These are phyloP conservation scores for Magallana ariakensis DNA, from an alignment of 1,140 invertebrate genomes.

Conservation along the genomic window DNA sequence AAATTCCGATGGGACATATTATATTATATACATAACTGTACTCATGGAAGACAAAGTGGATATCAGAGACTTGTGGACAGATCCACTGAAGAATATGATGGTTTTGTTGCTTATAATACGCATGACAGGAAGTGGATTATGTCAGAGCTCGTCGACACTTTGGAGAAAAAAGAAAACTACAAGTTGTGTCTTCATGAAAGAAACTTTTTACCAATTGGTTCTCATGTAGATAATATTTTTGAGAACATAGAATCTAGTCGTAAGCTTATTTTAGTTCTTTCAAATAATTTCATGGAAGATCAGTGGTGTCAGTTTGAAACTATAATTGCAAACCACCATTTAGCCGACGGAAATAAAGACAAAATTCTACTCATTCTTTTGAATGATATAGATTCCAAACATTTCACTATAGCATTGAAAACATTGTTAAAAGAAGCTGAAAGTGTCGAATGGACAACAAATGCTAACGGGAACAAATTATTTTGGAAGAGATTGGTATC, in stretches of 20 bases:
- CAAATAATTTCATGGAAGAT: conserved; percentile 84
- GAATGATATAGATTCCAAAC: conserved; percentile 85
- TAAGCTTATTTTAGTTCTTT: conserved; percentile 84
- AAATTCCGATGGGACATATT: conserved; percentile 41
- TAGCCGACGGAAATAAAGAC: conserved; percentile 88
- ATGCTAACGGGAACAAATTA: conserved; percentile 94
- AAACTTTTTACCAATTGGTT: conserved; percentile 89
- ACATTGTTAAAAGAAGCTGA: conserved; percentile 83
- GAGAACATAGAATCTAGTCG: conserved; percentile 83
- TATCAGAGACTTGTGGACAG: conserved; percentile 17
- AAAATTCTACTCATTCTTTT: conserved; percentile 91
- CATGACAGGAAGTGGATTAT: conserved; percentile 48
- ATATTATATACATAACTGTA: conserved; percentile 12
- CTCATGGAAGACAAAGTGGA: background rate
- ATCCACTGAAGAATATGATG: conserved; percentile 36
- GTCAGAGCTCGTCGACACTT: conserved; percentile 33
- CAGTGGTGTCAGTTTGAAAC: conserved; percentile 85
- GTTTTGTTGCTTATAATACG: conserved; percentile 51
- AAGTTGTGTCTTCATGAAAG: conserved; percentile 94
- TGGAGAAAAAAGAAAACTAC: conserved; percentile 80
- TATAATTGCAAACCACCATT: conserved; percentile 90
- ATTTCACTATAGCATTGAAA: conserved; percentile 82
- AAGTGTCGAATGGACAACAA: conserved; percentile 83
- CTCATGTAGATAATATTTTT: conserved; percentile 84
- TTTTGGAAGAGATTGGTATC: conserved; percentile 91